Conservation (phyloP, 2,888 invertebrate species). For the Microplitis deprimator region DNA sequence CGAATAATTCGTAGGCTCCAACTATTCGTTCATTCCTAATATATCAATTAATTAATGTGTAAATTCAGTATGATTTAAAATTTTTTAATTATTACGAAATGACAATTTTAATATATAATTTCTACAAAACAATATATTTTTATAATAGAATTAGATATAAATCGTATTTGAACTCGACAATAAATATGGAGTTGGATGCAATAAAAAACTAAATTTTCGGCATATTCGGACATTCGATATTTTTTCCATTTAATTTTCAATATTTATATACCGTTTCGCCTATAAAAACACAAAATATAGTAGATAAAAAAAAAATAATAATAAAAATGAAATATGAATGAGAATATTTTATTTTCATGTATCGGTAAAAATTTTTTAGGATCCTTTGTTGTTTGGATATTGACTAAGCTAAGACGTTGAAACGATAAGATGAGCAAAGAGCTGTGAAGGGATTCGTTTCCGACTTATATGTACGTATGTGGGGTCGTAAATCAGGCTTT, state of each 20-base stretch:
- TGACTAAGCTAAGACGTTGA: conserved; percentile 24
- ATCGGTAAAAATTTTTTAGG: conserved; percentile 28
- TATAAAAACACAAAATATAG: neutral
- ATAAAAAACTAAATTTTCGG: neutral
- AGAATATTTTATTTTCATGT: conserved; percentile 24
- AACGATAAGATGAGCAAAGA: conserved; percentile 31
- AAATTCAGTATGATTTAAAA: too few species aligned
- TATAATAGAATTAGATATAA: neutral
- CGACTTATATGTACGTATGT: conserved; percentile 30
- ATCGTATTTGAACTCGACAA: neutral
- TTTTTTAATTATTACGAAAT: too few species aligned
- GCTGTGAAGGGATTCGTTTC: conserved; percentile 35
- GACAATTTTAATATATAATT: too few species aligned
- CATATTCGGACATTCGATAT: neutral
- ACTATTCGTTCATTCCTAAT: too few species aligned
- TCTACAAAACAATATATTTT: neutral
- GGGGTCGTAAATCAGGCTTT: conserved; percentile 42
- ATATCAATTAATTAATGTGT: too few species aligned
- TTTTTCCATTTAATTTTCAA: neutral
- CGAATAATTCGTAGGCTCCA: too few species aligned
- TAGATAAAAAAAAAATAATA: neutral
- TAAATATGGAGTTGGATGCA: too few species aligned
- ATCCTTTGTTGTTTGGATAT: conserved; percentile 18
- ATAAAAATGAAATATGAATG: conserved; percentile 23
- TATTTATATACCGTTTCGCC: neutral